Base-by-base conservation (phyloP, 2,888 invertebrate species). In the Brachypterus glaber region DNA sequence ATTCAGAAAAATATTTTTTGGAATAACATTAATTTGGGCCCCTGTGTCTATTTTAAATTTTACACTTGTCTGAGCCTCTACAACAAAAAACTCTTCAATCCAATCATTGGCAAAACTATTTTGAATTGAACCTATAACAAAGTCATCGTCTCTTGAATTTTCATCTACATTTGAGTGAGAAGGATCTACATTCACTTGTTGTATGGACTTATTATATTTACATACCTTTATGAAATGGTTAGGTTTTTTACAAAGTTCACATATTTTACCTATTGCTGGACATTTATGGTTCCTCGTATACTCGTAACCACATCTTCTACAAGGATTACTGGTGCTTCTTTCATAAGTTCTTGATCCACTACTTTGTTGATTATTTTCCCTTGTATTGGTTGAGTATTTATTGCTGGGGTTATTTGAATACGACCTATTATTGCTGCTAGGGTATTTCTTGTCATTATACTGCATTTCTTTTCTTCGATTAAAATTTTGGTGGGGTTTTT, bases 31-130 rank as follows among this genome's bases (percentile, higher is more conserved):
- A 31, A 15, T 9, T 31, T 9, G 33, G 11, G 33, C 18, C n/a
- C 33, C 33, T 4, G 33, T 17, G 17, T 33, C 33, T 8, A 33
- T 7, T 33, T 33, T 33, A 33, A 17, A 17, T 17, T 18, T 16
- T 3, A 17, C 3, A 17, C 4, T n/a, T 18, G 4, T n/a, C 16
- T 33, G 3, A 17, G 3, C 4, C 4, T 33, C n/a, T 33, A 33
- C 5, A 5, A 33, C n/a, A 11, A 16, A 9, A 33, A 33, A 11
- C 3, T 33, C 17, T 17, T 5, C 18, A 17, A 4, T 5, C 17
- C 33, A 33, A 3, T 33, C 33, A 17, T n/a, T 5, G 3, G 4
- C 4, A 13, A 15, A 30, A 12, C 4, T 9, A 13, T 9, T 15
- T 13, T 3, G 5, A 30, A 30, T 4, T 30, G 30, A 30, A 9